Percentiles rank a stretch among this genome's conserved stretches.
phyloP scores from a whole-genome alignment of 2,113 vertebrate species.

The Balaeniceps rex region DNA sequence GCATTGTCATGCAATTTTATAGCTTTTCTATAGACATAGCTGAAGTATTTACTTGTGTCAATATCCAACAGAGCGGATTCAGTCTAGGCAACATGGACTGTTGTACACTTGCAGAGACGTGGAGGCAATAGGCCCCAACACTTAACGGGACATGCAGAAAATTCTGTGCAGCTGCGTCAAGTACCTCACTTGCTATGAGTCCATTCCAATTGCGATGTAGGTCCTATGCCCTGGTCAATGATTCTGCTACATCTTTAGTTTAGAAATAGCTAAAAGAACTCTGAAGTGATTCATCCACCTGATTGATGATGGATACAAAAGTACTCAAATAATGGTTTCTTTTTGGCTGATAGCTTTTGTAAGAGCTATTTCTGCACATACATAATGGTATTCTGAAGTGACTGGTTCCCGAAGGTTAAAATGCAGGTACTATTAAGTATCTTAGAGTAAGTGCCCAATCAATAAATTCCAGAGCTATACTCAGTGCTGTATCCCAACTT shows the following conservation, averaged over 20 bases:
- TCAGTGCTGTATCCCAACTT: not conserved
- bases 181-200: not conserved
- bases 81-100: not conserved
- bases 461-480: not conserved
- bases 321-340: not conserved
- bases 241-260: not conserved
- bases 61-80: not conserved
- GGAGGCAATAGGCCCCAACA: not conserved
- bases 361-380: not conserved
- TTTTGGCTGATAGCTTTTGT: not conserved
- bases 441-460: not conserved
- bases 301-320: not conserved
- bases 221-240: not conserved
- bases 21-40: not conserved
- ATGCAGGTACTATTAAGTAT: not conserved
- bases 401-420: not conserved
- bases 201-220: not conserved
- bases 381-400: not conserved
- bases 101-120: not conserved
- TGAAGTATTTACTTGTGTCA: not conserved
- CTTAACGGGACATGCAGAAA: not conserved
- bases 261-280: not conserved
- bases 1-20: not conserved
- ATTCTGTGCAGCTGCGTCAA: not conserved
- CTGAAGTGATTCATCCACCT: constrained; percentile 16